Conservation (phyloP, 1,140 invertebrate species). For the Drosophila subobscura region DNA sequence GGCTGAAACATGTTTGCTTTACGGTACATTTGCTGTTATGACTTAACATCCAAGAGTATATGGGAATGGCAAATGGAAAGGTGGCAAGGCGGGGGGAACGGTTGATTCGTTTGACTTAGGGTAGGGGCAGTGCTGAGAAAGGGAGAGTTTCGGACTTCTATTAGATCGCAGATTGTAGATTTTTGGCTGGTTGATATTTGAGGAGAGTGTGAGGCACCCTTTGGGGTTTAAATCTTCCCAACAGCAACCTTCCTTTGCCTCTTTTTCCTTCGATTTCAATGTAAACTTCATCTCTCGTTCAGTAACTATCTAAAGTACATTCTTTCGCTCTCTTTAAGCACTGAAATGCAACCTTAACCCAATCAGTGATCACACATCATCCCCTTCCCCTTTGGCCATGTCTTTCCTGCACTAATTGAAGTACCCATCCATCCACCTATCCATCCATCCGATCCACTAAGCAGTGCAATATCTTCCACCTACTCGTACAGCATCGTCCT, state of each 20-base stretch:
- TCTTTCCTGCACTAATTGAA: constrained; percentile 65
- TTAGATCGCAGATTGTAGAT: too few species aligned
- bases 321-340: constrained; percentile 15
- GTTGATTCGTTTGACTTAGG: too few species aligned
- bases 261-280: too few species aligned
- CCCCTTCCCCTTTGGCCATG: constrained; percentile 33
- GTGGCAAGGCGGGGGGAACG: background rate
- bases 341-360: constrained; percentile 31
- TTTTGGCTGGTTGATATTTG: too few species aligned
- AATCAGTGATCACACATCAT: constrained; percentile 65
- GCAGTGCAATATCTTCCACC: constrained; percentile 8
- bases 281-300: too few species aligned
- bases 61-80: constrained; percentile 17
- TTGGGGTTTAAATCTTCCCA: too few species aligned
- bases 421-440: constrained; percentile 32
- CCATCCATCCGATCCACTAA: constrained; percentile 14
- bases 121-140: too few species aligned
- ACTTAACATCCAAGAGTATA: constrained; percentile 50
- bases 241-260: too few species aligned
- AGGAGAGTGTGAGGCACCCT: too few species aligned
- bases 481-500: background rate
- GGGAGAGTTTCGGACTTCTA: too few species aligned
- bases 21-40: constrained; percentile 80
- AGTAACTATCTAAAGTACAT: background rate
- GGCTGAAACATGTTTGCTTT: constrained; percentile 70